Evolutionary conservation across 2,797 vertebrate genomes (phyloP).

Genomic region (Syngnathus acus): DNA sequence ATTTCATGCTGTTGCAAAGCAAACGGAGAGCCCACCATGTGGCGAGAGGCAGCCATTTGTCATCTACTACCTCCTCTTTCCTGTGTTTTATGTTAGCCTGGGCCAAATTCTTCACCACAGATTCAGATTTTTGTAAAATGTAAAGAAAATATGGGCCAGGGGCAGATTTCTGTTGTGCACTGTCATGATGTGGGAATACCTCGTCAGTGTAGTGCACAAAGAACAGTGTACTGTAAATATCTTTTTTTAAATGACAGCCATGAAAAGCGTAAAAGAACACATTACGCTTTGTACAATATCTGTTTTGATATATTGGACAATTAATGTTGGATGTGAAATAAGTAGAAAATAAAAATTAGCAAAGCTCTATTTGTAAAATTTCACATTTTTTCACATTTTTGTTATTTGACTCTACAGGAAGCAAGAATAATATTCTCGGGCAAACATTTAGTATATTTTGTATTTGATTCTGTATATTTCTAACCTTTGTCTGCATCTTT

Average conservation of each 20-base stretch:
- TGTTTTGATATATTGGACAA: neutral
- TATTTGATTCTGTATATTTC: neutral
- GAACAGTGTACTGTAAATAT: neutral
- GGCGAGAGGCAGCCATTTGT: conserved; percentile 36
- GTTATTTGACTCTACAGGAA: neutral
- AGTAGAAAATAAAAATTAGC: no score
- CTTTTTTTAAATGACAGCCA: neutral
- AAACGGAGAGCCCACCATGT: conserved; percentile 38
- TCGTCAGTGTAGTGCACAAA: neutral
- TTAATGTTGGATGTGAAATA: no score
- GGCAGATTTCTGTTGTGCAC: neutral
- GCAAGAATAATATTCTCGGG: neutral
- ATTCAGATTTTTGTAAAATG: conserved; percentile 23
- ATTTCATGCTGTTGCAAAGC: conserved; percentile 56
- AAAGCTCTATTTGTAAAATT: no score
- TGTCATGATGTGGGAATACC: neutral
- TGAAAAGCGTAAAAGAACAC: neutral
- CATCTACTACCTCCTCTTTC: conserved; percentile 31
- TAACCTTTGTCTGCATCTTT: conserved; percentile 7
- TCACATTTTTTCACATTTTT: neutral
- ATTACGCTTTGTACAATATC: neutral
- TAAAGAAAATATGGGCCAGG: neutral
- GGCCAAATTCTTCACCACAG: conserved; percentile 19
- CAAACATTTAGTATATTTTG: neutral
- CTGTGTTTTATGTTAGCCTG: conserved; percentile 45